Evolutionary conservation across 2,797 vertebrate species (phyloP).

Genomic region (Enteromius trimaculatus): DNA sequence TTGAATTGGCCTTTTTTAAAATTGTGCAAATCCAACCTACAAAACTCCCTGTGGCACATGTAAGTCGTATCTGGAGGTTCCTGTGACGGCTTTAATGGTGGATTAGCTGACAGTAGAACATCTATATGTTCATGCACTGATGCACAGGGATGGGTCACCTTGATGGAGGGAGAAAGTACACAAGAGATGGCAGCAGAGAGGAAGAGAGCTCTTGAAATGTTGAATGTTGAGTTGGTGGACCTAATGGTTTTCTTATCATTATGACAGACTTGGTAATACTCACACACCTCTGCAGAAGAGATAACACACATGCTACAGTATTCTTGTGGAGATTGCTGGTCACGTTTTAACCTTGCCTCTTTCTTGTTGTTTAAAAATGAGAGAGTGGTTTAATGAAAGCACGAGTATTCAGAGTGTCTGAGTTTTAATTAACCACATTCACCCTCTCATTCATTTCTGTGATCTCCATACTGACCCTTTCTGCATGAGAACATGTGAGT

Average conservation of each 20-base stretch:
- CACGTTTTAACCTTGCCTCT: background rate
- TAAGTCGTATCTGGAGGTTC: background rate
- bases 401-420: conserved; percentile 27
- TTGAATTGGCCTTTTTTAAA: background rate
- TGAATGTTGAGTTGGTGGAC: conserved; percentile 9
- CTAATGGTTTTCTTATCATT: conserved; percentile 21
- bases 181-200: background rate
- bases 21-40: background rate
- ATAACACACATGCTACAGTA: background rate
- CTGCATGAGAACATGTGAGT: background rate
- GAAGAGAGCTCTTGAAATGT: conserved; percentile 23
- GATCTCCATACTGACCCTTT: conserved; percentile 11
- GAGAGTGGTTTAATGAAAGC: conserved; percentile 35
- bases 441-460: conserved; percentile 9
- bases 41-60: background rate
- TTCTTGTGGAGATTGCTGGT: background rate
- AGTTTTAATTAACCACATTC: conserved; percentile 43
- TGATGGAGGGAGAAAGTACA: background rate
- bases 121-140: conserved; percentile 1
- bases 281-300: conserved; percentile 6
- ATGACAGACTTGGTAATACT: conserved; percentile 9
- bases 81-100: background rate
- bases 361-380: conserved; percentile 10
- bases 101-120: background rate
- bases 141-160: conserved; percentile 22